Evolutionary conservation across 2,888 invertebrate genomes (phyloP), one percentile per base, ranked within the genome.

Genomic region (Amiota minor): DNA sequence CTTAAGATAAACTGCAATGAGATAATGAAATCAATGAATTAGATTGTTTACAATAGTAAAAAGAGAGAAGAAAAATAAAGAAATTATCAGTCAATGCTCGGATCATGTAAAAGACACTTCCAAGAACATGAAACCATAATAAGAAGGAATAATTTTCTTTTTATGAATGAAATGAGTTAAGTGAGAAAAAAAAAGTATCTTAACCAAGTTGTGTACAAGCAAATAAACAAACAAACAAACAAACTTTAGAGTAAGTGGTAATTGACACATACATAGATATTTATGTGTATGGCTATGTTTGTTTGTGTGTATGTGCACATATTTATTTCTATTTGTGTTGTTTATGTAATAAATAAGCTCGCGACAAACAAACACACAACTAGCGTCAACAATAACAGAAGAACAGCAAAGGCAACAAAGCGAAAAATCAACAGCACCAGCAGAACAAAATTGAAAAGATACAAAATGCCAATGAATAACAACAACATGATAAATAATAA

Each of bases 391-490:
- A 78, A 72, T 81, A 84, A 82, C 80, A 83, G 84, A 75, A 74
- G 83, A 83, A 71, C 82, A 82, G 82, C 82, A 83, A 80, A 69
- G 71, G 62, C 71, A 75, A 69, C 74, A 74, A 23, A 50, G 50
- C n/a, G 49, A 23, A 61, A 79, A 80, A 79, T 74, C 62, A 65
- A 74, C 77, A 72, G 23, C 82, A 79, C 46, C 71, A 72, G 55
- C 75, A 35, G 2, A 35, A 35, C 35, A 49, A 61, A 49, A 68
- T 62, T 68, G 69, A 35, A 62, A 16, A 67, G 20, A 50, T 16
- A 65, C 71, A 71, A 12, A 23, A 56, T 10, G 10, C 14, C 10
- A 56, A 65, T 16, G 45, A 59, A 55, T 47, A 53, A 53, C 45
- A 72, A 72, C 53, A 50, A 70, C 23, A 69, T 23, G 55, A 53